These are phyloP conservation scores for Ellobium chinense DNA, from an alignment of 2,888 invertebrate genomes.

Conservation along the genomic window DNA sequence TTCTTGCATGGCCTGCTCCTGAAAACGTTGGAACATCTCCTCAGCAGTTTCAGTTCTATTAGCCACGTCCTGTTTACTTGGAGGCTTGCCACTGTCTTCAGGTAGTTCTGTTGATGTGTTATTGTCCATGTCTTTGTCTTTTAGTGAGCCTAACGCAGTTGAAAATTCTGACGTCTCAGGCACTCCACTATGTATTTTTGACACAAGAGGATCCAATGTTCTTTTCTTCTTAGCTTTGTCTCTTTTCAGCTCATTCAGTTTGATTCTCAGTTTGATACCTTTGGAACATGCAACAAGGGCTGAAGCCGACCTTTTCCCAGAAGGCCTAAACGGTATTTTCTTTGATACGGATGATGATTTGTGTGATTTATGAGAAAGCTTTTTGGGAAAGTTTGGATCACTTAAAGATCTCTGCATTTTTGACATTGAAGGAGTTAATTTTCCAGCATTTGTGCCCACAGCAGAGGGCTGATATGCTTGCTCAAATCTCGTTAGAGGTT, in stretches of 20 bases:
- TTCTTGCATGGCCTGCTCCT: slow-evolving; percentile 36
- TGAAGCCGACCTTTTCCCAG: neutral
- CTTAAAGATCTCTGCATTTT: neutral
- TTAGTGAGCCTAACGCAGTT: neutral
- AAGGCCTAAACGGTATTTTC: neutral
- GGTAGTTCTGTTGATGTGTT: neutral
- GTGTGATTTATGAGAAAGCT: neutral
- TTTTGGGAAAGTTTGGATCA: neutral
- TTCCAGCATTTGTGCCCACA: neutral
- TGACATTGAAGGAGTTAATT: neutral
- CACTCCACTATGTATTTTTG: neutral
- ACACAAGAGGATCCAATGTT: neutral
- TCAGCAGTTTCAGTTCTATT: slow-evolving; percentile 35
- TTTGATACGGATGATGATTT: neutral
- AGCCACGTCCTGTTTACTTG: neutral
- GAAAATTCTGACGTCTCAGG: neutral
- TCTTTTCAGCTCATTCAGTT: slow-evolving; percentile 3
- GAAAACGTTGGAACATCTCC: slow-evolving; percentile 42
- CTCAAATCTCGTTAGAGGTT: neutral
- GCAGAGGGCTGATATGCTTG: neutral
- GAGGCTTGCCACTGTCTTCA: neutral
- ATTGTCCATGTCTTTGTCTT: neutral
- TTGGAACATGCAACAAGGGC: slow-evolving; percentile 23
- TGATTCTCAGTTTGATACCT: slow-evolving; percentile 42
- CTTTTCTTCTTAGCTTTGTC: neutral